Evolutionary conservation across 2,113 vertebrate genomes (phyloP), one percentile per base, ranked within the genome.

Genomic region (Leucopternis melanops): DNA sequence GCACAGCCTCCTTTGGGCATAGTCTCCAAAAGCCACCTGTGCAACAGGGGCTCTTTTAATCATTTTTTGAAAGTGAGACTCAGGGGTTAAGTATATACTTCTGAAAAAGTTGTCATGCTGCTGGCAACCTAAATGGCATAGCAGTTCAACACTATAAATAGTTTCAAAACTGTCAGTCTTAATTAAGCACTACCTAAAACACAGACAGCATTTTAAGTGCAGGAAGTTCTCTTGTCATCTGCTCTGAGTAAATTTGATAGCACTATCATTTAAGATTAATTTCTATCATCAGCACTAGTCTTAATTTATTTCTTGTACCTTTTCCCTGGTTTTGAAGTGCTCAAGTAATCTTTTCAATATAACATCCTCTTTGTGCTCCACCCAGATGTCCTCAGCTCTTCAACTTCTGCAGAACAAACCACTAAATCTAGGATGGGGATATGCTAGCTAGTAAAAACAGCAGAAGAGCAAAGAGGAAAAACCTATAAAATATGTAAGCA

Each of bases 101-200:
- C 84, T 85, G 78, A 85, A 72, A 52, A 57, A 52, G 49, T 22
- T 75, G 62, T 57, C 57, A 69, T 2, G n/a, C 84, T 89, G 65
- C 61, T 91, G 86, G 91, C 78, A 94, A 45, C 81, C 72, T 58
- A 57, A 87, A 88, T 38, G 16, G 70, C 81, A 91, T 8, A 65
- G 77, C 81, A 91, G 57, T 87, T 42, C 54, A 87, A 75, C n/a
- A 45, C 70, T 90, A 96, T 85, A 97, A 95, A 97, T 95, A 97
- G 40, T 67, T 90, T 85, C 61, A 90, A 91, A 95, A 85, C 74
- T 87, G 93, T 87, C 90, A 89, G 52, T 95, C 93, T 93, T 93
- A 87, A 97, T 95, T 97, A 94, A 93, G 74, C 73, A 72, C 45
- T 82, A 90, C 66, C 89, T 96, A 91, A 95, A 97, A 90, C 84